Conservation (phyloP, 2,113 vertebrate species). For the Egretta garzetta region DNA sequence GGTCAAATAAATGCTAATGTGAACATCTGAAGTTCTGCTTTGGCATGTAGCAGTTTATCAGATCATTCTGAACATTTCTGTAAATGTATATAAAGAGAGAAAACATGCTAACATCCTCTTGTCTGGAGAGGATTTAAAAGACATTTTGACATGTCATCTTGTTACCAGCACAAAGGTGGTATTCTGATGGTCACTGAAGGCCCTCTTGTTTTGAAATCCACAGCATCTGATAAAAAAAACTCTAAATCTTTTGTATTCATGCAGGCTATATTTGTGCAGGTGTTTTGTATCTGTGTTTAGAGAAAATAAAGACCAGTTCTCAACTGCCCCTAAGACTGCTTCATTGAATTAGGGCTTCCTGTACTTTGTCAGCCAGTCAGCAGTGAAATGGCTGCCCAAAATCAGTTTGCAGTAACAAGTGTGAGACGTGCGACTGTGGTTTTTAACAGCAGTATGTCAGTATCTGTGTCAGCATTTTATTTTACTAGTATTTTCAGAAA, state of each 20-base stretch:
- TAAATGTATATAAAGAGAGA: not conserved
- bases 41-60: not conserved
- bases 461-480: not conserved
- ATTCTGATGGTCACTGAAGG: not conserved
- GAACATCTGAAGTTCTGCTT: not conserved
- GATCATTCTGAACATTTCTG: not conserved
- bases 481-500: not conserved
- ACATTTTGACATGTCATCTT: not conserved
- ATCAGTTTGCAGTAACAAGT: rapidly evolving
- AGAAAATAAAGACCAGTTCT: not conserved
- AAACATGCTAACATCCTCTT: not conserved
- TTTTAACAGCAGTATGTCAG: not conserved
- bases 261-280: not conserved
- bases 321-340: not conserved
- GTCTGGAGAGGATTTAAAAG: not conserved
- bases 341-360: not conserved
- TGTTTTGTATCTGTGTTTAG: not conserved
- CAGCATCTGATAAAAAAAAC: not conserved
- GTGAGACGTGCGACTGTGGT: not conserved
- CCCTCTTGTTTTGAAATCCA: not conserved
- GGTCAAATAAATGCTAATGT: not conserved
- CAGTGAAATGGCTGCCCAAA: not conserved
- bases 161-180: not conserved
- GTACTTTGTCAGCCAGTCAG: not conserved
- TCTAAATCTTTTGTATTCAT: not conserved